Evolutionary conservation across 2,797 vertebrate genomes (phyloP), one percentile per base, ranked within the genome.

Genomic region (Neopelma chrysocephalum): DNA sequence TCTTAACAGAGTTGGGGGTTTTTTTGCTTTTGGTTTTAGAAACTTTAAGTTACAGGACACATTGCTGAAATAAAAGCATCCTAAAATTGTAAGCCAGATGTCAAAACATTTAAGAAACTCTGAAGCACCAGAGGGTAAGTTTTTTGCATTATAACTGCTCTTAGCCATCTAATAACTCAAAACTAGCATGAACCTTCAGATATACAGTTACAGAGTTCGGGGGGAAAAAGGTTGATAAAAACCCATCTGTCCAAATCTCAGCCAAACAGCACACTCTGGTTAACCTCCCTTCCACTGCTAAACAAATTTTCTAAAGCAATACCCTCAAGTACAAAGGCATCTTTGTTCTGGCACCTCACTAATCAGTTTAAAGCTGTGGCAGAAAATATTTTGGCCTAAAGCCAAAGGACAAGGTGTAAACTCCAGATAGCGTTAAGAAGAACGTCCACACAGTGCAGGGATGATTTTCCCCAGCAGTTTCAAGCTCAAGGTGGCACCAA

Each of bases 331-430:
- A 98, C 97, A 98, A 98, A 98, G 96, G 94, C 88, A 97, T 94
- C 97, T 97, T 97, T 98, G 98, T 98, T 97, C 97, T 83, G 87
- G 92, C 97, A 98, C 95, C 96, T 64, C 97, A 94, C 98, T 98
- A 98, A 98, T 98, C 98, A 97, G 96, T 97, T 98, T 98, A 97
- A 95, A 97, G 95, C 91, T 93, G 85, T 56, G 61, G 94, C 54
- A 13, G 96, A 97, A 98, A 97, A 96, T 97, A 96, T 94, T 95
- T 94, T 96, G 97, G 97, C 97, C 72, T 43, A 26, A 50, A 89
- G 96, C 96, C 97, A 98, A 91, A 89, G 93, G 76, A 87, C 97
- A 97, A 97, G 96, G 95, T 97, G 97, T 94, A 96, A 93, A 97
- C 66, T 75, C 38, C 89, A 96, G 97, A 94, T 62, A 97, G 69